These are phyloP conservation scores for Diplodus puntazzo DNA, from an alignment of 2,797 vertebrate genomes.

Conservation along the genomic window DNA sequence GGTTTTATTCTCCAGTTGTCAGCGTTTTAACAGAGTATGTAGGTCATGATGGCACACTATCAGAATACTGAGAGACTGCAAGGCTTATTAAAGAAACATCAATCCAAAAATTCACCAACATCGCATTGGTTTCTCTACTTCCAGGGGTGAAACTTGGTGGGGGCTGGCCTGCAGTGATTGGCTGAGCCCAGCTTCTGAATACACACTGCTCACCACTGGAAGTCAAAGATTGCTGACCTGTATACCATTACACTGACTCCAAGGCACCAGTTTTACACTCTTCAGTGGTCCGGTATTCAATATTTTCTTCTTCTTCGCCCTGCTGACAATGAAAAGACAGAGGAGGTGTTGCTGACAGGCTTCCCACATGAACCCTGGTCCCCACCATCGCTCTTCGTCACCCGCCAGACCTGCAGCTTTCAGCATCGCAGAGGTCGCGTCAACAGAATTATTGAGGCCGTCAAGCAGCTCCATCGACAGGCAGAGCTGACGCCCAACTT, in stretches of 20 bases:
- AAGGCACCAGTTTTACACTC: constrained; percentile 62
- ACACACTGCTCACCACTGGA: constrained; percentile 55
- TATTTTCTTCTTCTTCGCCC: constrained; percentile 56
- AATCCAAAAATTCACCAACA: constrained; percentile 75
- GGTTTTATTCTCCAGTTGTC: constrained; percentile 79
- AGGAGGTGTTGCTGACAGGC: constrained; percentile 42
- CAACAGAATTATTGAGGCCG: constrained; percentile 79
- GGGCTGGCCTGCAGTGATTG: constrained; percentile 46
- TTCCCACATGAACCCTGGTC: constrained; percentile 41
- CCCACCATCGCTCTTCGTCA: constrained; percentile 53
- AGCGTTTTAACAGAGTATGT: constrained; percentile 82
- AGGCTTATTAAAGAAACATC: constrained; percentile 85
- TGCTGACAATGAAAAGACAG: constrained; percentile 63
- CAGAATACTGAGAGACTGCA: constrained; percentile 82
- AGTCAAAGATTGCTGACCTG: constrained; percentile 77
- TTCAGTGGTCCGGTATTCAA: constrained; percentile 63
- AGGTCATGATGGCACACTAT: constrained; percentile 82
- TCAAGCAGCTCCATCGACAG: constrained; percentile 71
- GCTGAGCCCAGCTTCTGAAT: constrained; percentile 51
- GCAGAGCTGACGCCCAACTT: constrained; percentile 69
- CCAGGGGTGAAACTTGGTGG: constrained; percentile 57
- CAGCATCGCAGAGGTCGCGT: constrained; percentile 66
- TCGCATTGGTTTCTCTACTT: constrained; percentile 51
- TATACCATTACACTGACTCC: constrained; percentile 60
- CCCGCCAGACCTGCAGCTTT: constrained; percentile 62